Base-by-base conservation (phyloP, 2,888 invertebrate genomes). In the Blera fallax region DNA sequence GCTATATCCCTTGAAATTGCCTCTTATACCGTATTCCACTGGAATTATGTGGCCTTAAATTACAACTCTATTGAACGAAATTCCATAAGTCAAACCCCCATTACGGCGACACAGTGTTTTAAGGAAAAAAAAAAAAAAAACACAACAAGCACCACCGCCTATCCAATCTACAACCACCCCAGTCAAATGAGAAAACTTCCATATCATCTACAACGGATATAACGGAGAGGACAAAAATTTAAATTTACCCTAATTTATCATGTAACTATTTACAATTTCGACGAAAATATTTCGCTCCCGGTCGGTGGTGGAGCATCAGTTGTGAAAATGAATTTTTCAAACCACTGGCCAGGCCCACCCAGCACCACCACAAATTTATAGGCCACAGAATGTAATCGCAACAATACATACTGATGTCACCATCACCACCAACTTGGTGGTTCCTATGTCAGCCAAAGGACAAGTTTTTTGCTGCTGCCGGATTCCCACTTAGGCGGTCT, bases 161-260 rank as follows among this genome's bases (percentile, higher is more conserved):
- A 50, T 3, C 16, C 56, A 34, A 29, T 54, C 18, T n/a, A 4
- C 65, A n/a, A n/a, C 32, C 8, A 10, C 27, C 14, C 16, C 24
- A 14, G 14, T n/a, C 2, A 62, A 62, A 43, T 62, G 60, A 40
- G 27, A 62, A 27, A 43, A 43, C 43, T 62, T 62, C 40, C 24
- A n/a, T 14, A 21, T 40, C 60, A 27, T 43, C 60, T 14, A 32
- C 32, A 2, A 32, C 18, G 32, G 29, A 43, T n/a, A n/a, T n/a
- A n/a, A n/a, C n/a, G n/a, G 45, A 37, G n/a, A 18, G 40, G 43
- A 69, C 43, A 24, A 16, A 45, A 65, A 56, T 76, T 76, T 56
- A 67, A 67, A 67, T 67, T 48, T 65, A 37, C 40, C 40, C 29
- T 58, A 58, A 76, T 76, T 76, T 76, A 76, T 76, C 67, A 65